phyloP scores from a whole-genome alignment of 1,140 invertebrate genomes.

The Bombyx mandarina region DNA sequence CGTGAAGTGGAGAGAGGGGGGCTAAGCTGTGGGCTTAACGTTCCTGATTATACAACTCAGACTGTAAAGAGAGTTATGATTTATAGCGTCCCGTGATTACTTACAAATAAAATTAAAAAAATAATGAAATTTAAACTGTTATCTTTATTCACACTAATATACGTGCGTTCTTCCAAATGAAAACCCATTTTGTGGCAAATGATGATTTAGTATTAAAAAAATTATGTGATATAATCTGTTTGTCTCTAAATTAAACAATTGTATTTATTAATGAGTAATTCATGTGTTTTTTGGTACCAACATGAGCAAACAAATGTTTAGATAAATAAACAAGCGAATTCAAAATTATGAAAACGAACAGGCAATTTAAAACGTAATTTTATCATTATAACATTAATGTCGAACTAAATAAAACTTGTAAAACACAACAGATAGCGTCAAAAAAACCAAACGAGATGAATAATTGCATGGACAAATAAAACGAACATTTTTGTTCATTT shows the following conservation, averaged over 20 bases:
- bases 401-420: background rate
- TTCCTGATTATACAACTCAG: conserved; percentile 60
- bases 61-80: conserved; percentile 42
- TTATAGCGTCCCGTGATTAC: conserved; percentile 26
- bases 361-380: background rate
- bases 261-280: too few species aligned
- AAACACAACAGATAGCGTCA: conserved; percentile 3
- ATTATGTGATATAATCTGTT: too few species aligned
- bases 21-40: conserved; percentile 64
- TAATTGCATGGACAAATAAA: conserved; percentile 5
- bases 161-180: background rate
- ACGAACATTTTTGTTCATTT: conserved; percentile 1
- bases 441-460: conserved; percentile 2
- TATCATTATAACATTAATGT: background rate
- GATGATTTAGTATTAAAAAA: too few species aligned
- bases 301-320: too few species aligned
- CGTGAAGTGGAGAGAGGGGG: conserved; percentile 37
- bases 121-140: too few species aligned
- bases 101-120: background rate
- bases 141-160: too few species aligned
- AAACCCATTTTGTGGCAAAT: background rate
- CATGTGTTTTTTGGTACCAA: too few species aligned
- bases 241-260: too few species aligned
- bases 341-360: background rate
- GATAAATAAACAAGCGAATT: background rate